Percentiles rank a stretch among this genome's conserved stretches.
phyloP scores from a whole-genome alignment of 2,888 invertebrate genomes.

The Rotaria socialis region DNA sequence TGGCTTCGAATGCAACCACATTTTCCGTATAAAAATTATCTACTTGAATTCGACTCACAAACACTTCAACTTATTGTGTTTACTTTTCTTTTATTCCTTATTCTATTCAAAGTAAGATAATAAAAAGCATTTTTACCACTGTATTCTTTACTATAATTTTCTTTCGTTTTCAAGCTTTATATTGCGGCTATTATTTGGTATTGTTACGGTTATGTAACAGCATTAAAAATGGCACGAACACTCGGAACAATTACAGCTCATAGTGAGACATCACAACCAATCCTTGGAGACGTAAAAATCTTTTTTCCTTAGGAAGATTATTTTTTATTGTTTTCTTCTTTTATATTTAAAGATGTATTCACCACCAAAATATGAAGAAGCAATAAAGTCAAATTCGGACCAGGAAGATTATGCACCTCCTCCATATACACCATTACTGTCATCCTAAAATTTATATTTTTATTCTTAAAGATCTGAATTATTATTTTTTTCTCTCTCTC shows the following conservation, averaged over 20 bases:
- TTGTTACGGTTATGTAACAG: conserved; percentile 41
- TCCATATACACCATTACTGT: not conserved
- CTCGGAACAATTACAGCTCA: not conserved
- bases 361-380: conserved; percentile 46
- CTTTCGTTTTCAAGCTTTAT: not conserved
- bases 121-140: no score
- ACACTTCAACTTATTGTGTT: conserved; percentile 42
- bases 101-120: conserved; percentile 30
- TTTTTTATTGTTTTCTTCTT: not conserved
- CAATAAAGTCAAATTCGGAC: conserved; percentile 27
- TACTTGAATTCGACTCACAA: conserved; percentile 39
- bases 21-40: conserved; percentile 35
- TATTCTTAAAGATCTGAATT: not conserved
- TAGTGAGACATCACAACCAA: not conserved
- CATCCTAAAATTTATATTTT: not conserved
- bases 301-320: no score
- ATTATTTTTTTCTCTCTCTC: not conserved
- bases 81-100: conserved; percentile 39
- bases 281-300: conserved; percentile 5
- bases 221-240: conserved; percentile 31
- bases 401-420: not conserved
- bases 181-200: conserved; percentile 42
- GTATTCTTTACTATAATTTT: not conserved
- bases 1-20: conserved; percentile 39
- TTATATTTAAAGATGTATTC: conserved; percentile 28